Conservation (phyloP, 2,888 invertebrate species). For the Meteorus colon region DNA sequence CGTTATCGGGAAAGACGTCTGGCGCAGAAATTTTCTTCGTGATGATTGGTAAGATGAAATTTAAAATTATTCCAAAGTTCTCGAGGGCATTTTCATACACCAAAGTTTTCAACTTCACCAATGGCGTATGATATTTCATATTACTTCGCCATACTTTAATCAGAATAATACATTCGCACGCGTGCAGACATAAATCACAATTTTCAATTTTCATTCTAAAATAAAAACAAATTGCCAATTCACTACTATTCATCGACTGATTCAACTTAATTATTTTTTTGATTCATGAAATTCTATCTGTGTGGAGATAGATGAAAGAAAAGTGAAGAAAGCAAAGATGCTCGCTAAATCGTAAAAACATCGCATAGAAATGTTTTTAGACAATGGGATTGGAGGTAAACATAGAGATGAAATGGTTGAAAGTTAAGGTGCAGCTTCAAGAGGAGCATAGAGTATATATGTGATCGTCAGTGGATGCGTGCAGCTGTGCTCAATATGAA, state of each 20-base stretch:
- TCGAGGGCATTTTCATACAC: slow-evolving; percentile 2
- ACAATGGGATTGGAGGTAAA: slow-evolving; percentile 30
- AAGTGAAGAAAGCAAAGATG: neutral
- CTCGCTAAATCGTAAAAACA: neutral
- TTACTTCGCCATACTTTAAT: neutral
- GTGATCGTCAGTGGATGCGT: slow-evolving; percentile 12
- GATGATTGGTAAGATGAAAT: slow-evolving; percentile 30
- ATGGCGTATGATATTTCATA: slow-evolving; percentile 4
- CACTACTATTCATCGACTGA: too few relatives aligned
- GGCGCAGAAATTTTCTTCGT: slow-evolving; percentile 15
- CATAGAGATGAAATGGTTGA: slow-evolving; percentile 1
- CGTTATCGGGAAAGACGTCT: slow-evolving; percentile 27
- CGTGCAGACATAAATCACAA: neutral
- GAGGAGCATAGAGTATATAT: slow-evolving; percentile 9
- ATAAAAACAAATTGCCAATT: too few relatives aligned
- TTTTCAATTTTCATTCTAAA: too few relatives aligned
- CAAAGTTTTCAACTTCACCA: neutral
- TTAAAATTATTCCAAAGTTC: slow-evolving; percentile 30
- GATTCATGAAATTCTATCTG: too few relatives aligned
- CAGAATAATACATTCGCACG: neutral
- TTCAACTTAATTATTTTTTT: too few relatives aligned
- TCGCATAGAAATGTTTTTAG: slow-evolving; percentile 16
- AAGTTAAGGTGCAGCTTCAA: slow-evolving; percentile 6
- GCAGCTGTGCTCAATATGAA: slow-evolving; percentile 34
- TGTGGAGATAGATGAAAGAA: neutral